A percentile compares a stretch with the other conserved stretches of the same genome.
These are phyloP conservation scores for Matsumurasca onukii DNA, from an alignment of 1,140 invertebrate genomes.

Conservation along the genomic window DNA sequence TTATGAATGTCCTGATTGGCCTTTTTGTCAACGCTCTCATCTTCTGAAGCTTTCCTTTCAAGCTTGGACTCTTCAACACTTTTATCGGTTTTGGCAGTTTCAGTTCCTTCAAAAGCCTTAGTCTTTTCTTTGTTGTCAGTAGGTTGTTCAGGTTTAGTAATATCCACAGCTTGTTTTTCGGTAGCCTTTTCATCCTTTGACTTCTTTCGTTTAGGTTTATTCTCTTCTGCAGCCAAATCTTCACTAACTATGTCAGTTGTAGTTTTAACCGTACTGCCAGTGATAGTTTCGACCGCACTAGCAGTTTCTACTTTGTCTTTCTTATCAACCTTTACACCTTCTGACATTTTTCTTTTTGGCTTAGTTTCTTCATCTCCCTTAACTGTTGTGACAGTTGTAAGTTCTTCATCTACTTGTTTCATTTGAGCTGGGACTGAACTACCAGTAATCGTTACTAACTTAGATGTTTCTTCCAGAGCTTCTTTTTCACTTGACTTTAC, in stretches of 20 bases:
- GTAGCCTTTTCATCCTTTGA: constrained; percentile 30
- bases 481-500: too few relatives aligned
- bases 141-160: constrained; percentile 25
- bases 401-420: too few relatives aligned
- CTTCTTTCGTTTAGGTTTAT: constrained; percentile 22
- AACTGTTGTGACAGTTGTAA: constrained; percentile 39
- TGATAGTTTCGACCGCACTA: constrained; percentile 15
- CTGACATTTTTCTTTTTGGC: constrained; percentile 39
- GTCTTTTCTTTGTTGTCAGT: constrained; percentile 34
- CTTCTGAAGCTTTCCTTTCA: neutral
- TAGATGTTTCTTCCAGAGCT: too few relatives aligned
- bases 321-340: constrained; percentile 39
- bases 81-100: constrained; percentile 35
- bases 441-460: too few relatives aligned
- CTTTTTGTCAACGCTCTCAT: constrained; percentile 3
- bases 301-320: constrained; percentile 22
- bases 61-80: constrained; percentile 2
- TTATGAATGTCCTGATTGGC: constrained; percentile 18
- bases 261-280: constrained; percentile 31
- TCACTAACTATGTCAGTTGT: constrained; percentile 21
- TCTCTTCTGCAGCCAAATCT: constrained; percentile 33
- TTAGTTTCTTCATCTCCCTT: constrained; percentile 40
- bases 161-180: constrained; percentile 26
- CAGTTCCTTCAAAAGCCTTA: constrained; percentile 29
- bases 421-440: too few relatives aligned